Evolutionary conservation across 2,797 vertebrate genomes (phyloP).

Genomic region (Hyperoplus lanceolatus): DNA sequence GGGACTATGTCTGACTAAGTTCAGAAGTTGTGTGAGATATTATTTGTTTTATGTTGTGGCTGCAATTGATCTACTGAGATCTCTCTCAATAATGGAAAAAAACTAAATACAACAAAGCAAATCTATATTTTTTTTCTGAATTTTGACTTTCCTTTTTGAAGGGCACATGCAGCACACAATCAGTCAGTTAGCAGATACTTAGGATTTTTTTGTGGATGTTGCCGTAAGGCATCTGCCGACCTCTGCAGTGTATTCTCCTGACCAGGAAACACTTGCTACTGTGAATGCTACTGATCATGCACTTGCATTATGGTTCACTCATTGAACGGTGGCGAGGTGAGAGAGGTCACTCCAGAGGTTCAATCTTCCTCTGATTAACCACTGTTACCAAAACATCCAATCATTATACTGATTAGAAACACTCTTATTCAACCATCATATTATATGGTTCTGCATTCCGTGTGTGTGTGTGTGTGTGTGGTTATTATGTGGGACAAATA

Average conservation of each 20-base stretch:
- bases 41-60: too few species aligned
- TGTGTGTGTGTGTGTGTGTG: conserved; percentile 16
- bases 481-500: conserved; percentile 26
- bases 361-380: conserved; percentile 62
- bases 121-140: not conserved
- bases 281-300: conserved; percentile 42
- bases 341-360: conserved; percentile 52
- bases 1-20: not conserved
- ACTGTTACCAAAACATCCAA: conserved; percentile 46
- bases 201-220: conserved; percentile 8
- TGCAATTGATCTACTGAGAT: too few species aligned
- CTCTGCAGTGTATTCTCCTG: conserved; percentile 27
- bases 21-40: not conserved
- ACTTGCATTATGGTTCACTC: conserved; percentile 41
- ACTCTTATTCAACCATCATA: conserved; percentile 52
- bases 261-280: conserved; percentile 26
- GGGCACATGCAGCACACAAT: conserved; percentile 2
- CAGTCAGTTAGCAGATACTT: conserved; percentile 14
- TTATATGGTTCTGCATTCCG: conserved; percentile 46
- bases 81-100: not conserved
- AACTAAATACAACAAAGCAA: not conserved
- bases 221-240: conserved; percentile 2
- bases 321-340: conserved; percentile 51
- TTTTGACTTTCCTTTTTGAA: conserved; percentile 9
- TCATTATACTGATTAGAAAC: conserved; percentile 71